These are phyloP conservation scores for Reticulitermes speratus DNA, from an alignment of 1,140 invertebrate genomes.

Conservation along the genomic window DNA sequence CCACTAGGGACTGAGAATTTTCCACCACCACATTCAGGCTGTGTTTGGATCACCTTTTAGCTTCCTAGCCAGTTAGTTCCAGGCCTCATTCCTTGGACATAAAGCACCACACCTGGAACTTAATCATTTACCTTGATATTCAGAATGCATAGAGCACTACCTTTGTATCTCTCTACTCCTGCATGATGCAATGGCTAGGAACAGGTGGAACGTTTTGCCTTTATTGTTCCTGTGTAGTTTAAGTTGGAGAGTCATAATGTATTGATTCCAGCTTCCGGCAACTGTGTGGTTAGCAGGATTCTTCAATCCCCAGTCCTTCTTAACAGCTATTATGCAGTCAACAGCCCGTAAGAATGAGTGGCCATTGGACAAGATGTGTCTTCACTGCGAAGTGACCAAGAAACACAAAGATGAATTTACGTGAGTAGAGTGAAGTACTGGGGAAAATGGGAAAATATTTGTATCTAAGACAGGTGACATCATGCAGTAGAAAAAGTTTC, in stretches of 20 bases:
- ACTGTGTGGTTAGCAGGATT: conserved; percentile 92
- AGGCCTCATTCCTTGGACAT: no score
- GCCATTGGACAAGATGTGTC: conserved; percentile 93
- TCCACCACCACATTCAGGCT: no score
- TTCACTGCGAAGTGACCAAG: conserved; percentile 93
- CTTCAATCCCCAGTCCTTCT: conserved; percentile 95
- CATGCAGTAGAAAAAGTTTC: no score
- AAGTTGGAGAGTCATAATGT: conserved; percentile 24
- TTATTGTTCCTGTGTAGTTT: no score
- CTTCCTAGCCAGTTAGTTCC: no score
- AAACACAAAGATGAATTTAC: conserved; percentile 83
- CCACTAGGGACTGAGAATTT: conserved; percentile 57
- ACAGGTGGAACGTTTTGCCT: no score
- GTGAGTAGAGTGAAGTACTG: conserved; percentile 45
- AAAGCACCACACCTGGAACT: no score
- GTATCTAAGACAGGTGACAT: no score
- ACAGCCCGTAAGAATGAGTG: conserved; percentile 93
- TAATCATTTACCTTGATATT: conserved; percentile 48
- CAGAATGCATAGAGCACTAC: conserved; percentile 47
- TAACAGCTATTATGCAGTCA: conserved; percentile 97
- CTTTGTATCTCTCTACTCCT: neutral
- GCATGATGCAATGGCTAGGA: no score
- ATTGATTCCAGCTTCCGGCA: conserved; percentile 62
- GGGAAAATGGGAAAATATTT: no score
- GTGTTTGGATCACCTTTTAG: no score